phyloP scores from a whole-genome alignment of 2,797 vertebrate genomes.

The Ispidina picta region DNA sequence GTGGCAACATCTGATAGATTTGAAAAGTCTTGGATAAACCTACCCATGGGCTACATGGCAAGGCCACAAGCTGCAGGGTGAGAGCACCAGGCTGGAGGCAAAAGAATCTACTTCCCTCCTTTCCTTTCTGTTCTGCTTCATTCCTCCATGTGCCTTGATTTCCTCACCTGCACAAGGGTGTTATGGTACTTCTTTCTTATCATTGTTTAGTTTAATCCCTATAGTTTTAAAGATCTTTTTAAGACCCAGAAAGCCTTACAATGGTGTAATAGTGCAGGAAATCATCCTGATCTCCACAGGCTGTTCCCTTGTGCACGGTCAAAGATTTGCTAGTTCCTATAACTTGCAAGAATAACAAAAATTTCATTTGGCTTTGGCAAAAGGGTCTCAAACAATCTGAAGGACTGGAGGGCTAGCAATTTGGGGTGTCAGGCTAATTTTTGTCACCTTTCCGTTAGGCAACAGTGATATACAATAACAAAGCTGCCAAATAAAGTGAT shows the following conservation, averaged over 20 bases:
- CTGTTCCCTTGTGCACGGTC: neutral
- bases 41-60: fast-evolving
- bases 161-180: neutral
- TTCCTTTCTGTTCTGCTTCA: neutral
- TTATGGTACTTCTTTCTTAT: neutral
- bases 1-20: fast-evolving
- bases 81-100: neutral
- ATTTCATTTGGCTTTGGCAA: neutral
- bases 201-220: neutral
- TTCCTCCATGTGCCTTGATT: neutral
- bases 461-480: neutral
- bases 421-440: neutral
- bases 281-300: neutral
- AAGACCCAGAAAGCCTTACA: neutral
- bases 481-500: slow-evolving; percentile 14
- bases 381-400: neutral
- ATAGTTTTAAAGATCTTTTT: neutral
- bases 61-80: neutral
- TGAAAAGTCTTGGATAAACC: neutral
- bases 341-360: neutral
- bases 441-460: neutral
- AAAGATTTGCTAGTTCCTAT: neutral
- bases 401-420: neutral
- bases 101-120: fast-evolving
- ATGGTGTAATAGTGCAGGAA: neutral